phyloP scores from a whole-genome alignment of 2,113 vertebrate genomes.

The Thunnus maccoyii region DNA sequence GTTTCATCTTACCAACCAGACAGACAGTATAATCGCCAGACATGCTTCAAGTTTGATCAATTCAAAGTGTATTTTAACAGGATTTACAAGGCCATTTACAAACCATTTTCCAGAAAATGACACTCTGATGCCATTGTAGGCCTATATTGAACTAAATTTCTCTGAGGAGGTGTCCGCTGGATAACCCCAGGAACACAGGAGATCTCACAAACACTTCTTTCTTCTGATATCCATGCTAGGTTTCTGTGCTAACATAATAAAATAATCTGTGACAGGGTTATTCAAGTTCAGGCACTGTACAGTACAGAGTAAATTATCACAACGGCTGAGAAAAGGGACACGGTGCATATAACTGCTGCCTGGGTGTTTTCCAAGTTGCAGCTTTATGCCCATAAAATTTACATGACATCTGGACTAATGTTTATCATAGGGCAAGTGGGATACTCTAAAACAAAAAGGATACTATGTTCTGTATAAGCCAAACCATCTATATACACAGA shows the following conservation, averaged over 20 bases:
- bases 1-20: slow-evolving; percentile 32
- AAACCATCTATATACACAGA: too few species aligned
- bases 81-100: slow-evolving; percentile 25
- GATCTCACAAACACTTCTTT: slow-evolving; percentile 3
- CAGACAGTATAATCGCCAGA: slow-evolving; percentile 46
- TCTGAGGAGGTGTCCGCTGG: slow-evolving; percentile 2
- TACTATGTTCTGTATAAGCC: too few species aligned
- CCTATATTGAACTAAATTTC: background rate
- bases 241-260: background rate
- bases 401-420: too few species aligned
- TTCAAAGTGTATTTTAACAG: slow-evolving; percentile 44
- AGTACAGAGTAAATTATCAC: too few species aligned
- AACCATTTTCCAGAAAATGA: slow-evolving; percentile 18
- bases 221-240: background rate
- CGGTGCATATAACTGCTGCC: too few species aligned
- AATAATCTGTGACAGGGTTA: background rate
- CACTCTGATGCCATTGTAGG: background rate
- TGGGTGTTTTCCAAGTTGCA: too few species aligned
- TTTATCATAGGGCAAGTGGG: too few species aligned
- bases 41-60: slow-evolving; percentile 28
- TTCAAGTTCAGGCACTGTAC: background rate
- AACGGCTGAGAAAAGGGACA: too few species aligned
- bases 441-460: too few species aligned
- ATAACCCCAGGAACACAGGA: background rate
- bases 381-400: too few species aligned